phyloP scores from a whole-genome alignment of 2,113 vertebrate genomes.

The Scatophagus argus region DNA sequence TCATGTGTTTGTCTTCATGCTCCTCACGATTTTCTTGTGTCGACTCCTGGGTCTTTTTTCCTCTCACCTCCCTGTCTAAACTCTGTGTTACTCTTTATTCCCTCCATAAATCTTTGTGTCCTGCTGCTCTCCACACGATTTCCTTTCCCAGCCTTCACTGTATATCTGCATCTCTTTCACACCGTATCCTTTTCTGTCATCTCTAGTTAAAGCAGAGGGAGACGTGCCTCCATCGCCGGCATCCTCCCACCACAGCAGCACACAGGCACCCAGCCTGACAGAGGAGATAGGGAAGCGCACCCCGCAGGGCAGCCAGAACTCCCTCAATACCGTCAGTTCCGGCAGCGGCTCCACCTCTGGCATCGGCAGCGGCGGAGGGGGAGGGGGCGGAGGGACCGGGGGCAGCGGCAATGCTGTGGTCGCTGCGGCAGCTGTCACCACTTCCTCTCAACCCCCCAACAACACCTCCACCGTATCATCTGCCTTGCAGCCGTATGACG shows the following conservation, averaged over 20 bases:
- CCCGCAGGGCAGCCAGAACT: conserved; percentile 97
- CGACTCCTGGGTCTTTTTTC: neutral
- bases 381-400: conserved; percentile 79
- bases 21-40: neutral
- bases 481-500: conserved; percentile 92
- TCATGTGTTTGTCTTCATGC: conserved; percentile 6
- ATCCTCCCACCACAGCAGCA: conserved; percentile 98
- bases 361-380: conserved; percentile 89
- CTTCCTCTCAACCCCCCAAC: conserved; percentile 83
- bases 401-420: conserved; percentile 83
- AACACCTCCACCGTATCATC: conserved; percentile 37
- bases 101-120: neutral
- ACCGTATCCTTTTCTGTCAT: conserved; percentile 11
- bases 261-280: conserved; percentile 92
- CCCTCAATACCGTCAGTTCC: conserved; percentile 96
- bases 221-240: conserved; percentile 95
- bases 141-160: neutral
- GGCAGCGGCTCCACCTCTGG: conserved; percentile 95
- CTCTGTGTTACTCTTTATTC: conserved; percentile 7
- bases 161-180: neutral
- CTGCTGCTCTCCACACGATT: neutral
- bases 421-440: neutral
- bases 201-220: conserved; percentile 87
- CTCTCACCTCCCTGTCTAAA: conserved; percentile 9
- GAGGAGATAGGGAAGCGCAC: conserved; percentile 93